Evolutionary conservation across 1,140 invertebrate species (phyloP).

Genomic region (Trissolcus basalis): DNA sequence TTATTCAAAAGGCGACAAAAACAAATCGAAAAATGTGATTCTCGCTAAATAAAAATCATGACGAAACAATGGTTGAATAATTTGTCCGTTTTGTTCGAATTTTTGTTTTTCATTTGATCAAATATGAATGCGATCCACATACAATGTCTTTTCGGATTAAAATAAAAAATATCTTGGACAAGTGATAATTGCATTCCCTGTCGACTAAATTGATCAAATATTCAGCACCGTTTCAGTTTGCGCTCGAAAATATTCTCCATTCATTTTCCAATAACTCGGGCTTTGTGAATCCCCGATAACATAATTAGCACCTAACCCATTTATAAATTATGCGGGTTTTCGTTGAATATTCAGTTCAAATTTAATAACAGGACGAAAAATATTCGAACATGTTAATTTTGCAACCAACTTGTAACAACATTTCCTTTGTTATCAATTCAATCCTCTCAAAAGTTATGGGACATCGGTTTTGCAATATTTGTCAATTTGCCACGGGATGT

Average conservation of each 20-base stretch:
- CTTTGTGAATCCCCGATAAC: constrained; percentile 42
- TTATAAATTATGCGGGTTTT: constrained; percentile 41
- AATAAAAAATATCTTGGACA: constrained; percentile 16
- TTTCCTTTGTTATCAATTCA: no score
- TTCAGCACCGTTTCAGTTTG: constrained; percentile 22
- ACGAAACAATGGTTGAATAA: no score
- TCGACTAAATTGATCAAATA: constrained; percentile 36
- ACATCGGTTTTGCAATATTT: no score
- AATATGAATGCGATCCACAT: background rate
- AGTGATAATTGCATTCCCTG: constrained; percentile 43
- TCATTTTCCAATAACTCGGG: constrained; percentile 38
- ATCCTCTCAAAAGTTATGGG: no score
- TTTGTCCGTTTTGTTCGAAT: no score
- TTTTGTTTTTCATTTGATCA: no score
- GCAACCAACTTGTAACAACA: no score
- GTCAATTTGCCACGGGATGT: no score
- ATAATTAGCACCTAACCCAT: constrained; percentile 33
- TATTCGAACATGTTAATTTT: no score
- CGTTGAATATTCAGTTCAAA: constrained; percentile 19
- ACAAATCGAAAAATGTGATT: no score
- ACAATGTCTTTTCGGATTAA: constrained; percentile 2
- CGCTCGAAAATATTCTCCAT: constrained; percentile 33
- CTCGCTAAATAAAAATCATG: background rate
- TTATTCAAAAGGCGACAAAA: no score
- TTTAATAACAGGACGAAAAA: constrained; percentile 1